phyloP scores from a whole-genome alignment of 2,888 invertebrate species.

The Byasa hedistus region DNA sequence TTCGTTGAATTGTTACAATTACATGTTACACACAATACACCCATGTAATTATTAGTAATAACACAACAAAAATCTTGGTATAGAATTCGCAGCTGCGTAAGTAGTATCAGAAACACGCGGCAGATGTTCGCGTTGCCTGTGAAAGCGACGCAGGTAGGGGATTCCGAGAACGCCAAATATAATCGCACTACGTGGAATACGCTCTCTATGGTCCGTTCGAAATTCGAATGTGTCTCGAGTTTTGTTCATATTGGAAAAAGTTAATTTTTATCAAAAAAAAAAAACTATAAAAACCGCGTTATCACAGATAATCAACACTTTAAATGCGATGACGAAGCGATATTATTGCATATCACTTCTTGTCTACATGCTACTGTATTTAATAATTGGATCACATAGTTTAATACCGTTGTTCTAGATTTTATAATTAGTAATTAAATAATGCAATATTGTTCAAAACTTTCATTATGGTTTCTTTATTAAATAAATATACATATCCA shows the following conservation, averaged over 20 bases:
- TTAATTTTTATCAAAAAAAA: conserved; percentile 10
- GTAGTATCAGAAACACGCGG: conserved; percentile 43
- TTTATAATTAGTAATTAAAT: not conserved
- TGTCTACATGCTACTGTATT: conserved; percentile 18
- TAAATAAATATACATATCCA: too few relatives aligned
- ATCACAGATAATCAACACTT: conserved; percentile 11
- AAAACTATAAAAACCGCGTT: not conserved
- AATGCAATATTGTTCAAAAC: too few relatives aligned
- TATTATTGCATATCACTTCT: conserved; percentile 10
- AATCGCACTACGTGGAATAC: conserved; percentile 72
- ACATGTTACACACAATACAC: too few relatives aligned
- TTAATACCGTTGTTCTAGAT: conserved; percentile 11
- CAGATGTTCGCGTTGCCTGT: conserved; percentile 70
- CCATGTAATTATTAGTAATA: too few relatives aligned
- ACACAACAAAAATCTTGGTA: not conserved
- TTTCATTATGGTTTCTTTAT: too few relatives aligned
- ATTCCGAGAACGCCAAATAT: conserved; percentile 77
- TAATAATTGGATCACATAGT: conserved; percentile 5
- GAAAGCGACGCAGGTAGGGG: conserved; percentile 66
- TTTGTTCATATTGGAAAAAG: conserved; percentile 47
- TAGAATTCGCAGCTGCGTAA: conserved; percentile 37
- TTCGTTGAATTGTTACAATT: too few relatives aligned
- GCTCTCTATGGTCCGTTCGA: conserved; percentile 62
- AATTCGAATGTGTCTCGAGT: conserved; percentile 59
- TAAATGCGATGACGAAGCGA: conserved; percentile 4